phyloP scores from a whole-genome alignment of 2,888 invertebrate genomes.

The Calameuta filiformis region DNA sequence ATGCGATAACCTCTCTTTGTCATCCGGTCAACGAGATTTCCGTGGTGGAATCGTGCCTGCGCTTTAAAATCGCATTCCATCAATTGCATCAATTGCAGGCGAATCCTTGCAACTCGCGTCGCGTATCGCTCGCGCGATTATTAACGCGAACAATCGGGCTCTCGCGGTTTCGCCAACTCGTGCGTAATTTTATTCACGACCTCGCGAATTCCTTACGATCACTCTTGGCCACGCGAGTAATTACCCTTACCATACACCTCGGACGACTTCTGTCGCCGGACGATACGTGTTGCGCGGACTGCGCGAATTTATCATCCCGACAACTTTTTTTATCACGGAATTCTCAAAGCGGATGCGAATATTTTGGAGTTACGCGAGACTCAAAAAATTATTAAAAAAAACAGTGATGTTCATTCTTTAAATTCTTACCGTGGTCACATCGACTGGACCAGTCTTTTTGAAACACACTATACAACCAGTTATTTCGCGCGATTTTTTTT shows the following conservation, averaged over 20 bases:
- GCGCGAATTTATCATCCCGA: neutral
- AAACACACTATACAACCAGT: neutral
- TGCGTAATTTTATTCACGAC: neutral
- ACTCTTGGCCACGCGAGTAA: neutral
- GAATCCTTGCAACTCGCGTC: neutral
- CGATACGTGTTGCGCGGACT: neutral
- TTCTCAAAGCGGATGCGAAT: neutral
- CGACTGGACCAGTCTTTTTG: neutral
- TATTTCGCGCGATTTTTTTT: too few species aligned
- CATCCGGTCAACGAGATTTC: neutral
- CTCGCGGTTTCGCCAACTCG: neutral
- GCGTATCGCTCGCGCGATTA: neutral
- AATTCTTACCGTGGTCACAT: neutral
- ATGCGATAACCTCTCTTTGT: neutral
- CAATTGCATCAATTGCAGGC: constrained; percentile 1
- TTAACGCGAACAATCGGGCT: neutral
- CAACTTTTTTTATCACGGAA: neutral
- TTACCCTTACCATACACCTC: neutral
- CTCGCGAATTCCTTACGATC: neutral
- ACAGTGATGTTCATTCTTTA: neutral
- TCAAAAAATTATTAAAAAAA: neutral
- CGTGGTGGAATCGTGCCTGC: neutral
- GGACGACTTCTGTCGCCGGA: neutral
- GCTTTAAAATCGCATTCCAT: neutral
- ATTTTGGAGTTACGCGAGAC: neutral